Evolutionary conservation across 2,888 invertebrate genomes (phyloP).

Genomic region (Chelonus formosanus): DNA sequence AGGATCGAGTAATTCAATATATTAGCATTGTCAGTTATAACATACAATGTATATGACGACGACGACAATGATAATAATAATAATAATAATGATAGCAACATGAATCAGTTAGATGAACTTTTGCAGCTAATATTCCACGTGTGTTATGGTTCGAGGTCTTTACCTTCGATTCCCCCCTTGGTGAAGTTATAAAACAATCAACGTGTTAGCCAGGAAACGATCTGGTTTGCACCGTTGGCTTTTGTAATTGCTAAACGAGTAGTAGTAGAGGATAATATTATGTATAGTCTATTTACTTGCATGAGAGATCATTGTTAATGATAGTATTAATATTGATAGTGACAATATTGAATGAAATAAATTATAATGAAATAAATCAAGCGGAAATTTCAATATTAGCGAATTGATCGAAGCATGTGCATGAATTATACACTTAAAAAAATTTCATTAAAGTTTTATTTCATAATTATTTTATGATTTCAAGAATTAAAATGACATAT

Average conservation of each 20-base stretch:
- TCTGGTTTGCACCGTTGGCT: conserved; percentile 14
- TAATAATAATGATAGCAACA: too few species aligned
- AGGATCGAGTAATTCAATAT: too few species aligned
- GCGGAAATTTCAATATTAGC: neutral
- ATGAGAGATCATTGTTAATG: conserved; percentile 11
- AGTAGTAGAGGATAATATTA: neutral
- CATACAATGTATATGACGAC: neutral
- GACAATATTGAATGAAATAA: neutral
- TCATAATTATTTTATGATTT: neutral
- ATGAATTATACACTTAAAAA: neutral
- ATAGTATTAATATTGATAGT: neutral
- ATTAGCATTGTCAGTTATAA: too few species aligned
- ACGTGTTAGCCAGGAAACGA: conserved; percentile 13
- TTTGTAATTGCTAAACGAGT: neutral
- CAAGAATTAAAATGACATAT: neutral
- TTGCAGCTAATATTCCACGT: conserved; percentile 4
- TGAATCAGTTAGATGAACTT: conserved; percentile 6
- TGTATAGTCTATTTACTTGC: neutral
- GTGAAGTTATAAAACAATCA: conserved; percentile 12
- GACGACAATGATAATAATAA: too few species aligned
- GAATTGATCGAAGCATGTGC: too few species aligned
- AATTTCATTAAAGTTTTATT: neutral
- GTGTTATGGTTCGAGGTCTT: conserved; percentile 13
- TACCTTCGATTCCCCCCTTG: conserved; percentile 11
- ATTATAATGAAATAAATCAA: neutral